phyloP scores from a whole-genome alignment of 2,888 invertebrate species.

The Chrysolina americana region DNA sequence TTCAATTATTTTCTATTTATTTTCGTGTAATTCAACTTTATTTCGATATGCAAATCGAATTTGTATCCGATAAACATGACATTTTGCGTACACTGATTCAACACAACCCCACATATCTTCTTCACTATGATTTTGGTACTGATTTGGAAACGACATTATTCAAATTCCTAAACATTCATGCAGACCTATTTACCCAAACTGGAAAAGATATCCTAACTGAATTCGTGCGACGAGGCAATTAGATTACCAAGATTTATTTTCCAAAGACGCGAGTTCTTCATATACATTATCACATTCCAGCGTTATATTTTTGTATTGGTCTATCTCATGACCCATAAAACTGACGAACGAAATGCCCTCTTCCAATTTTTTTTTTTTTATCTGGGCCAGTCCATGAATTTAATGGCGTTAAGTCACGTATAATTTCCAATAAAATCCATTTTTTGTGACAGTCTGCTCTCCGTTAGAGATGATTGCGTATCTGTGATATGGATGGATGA shows the following conservation, averaged over 20 bases:
- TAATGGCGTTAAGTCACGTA: conserved; percentile 5
- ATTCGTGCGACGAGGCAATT: background rate
- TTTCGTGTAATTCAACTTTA: no score
- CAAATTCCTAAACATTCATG: no score
- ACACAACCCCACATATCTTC: no score
- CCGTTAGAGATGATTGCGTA: conserved; percentile 14
- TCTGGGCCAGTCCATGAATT: background rate
- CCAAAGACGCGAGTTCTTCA: background rate
- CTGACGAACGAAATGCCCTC: conserved; percentile 1
- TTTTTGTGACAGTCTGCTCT: background rate
- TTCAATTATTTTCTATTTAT: no score
- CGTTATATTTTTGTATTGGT: background rate
- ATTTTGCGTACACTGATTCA: no score
- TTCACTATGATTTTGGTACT: no score
- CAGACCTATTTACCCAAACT: no score
- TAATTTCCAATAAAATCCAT: background rate
- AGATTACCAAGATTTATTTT: background rate
- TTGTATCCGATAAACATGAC: no score
- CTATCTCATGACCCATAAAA: background rate
- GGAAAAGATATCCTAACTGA: no score
- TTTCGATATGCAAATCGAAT: no score
- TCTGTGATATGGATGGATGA: conserved; percentile 4
- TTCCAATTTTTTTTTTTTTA: background rate
- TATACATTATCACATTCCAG: background rate
- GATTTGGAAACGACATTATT: no score